These are phyloP conservation scores for Asarcornis scutulata DNA, from an alignment of 2,113 vertebrate species.

Conservation along the genomic window DNA sequence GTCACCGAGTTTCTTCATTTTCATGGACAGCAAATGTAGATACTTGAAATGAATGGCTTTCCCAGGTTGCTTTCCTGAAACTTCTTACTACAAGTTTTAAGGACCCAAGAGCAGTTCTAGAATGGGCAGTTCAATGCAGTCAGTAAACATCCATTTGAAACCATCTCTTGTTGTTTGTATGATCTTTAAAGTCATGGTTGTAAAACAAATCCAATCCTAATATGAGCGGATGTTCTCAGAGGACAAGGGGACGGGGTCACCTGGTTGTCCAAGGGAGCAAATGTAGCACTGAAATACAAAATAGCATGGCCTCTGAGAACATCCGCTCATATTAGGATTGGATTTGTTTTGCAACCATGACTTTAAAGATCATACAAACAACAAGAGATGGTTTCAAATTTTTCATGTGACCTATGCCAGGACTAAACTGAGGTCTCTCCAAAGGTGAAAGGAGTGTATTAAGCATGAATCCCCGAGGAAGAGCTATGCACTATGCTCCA, in stretches of 20 bases:
- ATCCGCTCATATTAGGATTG: too few relatives aligned
- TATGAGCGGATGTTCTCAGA: background rate
- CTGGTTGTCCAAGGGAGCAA: too few relatives aligned
- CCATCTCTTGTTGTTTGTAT: background rate
- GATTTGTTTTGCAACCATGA: background rate
- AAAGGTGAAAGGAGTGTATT: too few relatives aligned
- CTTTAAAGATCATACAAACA: background rate
- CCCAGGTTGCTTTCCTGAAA: background rate
- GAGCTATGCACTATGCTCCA: fast-evolving
- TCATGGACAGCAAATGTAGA: background rate
- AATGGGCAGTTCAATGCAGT: background rate
- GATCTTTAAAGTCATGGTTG: background rate
- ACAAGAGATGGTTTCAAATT: background rate
- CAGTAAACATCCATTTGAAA: fast-evolving
- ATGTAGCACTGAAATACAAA: too few relatives aligned
- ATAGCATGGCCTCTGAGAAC: too few relatives aligned
- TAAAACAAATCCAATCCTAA: background rate
- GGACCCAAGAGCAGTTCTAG: background rate
- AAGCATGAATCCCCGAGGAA: background rate
- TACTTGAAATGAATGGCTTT: background rate
- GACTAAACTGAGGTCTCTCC: too few relatives aligned
- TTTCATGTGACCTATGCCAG: too few relatives aligned
- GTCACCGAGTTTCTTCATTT: background rate
- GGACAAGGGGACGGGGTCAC: too few relatives aligned
- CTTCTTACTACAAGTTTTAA: background rate